phyloP scores from a whole-genome alignment of 2,797 vertebrate genomes.

The Clarias platycephalus region DNA sequence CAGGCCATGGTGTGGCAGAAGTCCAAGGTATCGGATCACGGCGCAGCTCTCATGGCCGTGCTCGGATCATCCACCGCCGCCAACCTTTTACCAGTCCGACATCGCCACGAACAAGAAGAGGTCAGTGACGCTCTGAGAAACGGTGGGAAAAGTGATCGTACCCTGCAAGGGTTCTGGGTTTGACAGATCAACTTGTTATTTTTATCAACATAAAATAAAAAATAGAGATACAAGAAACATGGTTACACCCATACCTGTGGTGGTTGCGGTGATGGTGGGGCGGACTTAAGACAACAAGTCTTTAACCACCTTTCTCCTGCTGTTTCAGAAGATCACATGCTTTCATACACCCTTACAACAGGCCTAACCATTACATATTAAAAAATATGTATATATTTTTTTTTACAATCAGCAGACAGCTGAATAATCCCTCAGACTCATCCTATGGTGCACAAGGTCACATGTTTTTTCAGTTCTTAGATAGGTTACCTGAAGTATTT shows the following conservation, averaged over 20 bases:
- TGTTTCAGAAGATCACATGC: neutral
- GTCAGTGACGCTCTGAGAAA: slow-evolving; percentile 72
- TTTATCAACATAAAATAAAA: neutral
- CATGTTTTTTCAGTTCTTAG: neutral
- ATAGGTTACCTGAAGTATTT: neutral
- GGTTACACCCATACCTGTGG: neutral
- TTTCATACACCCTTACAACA: neutral
- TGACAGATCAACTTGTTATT: slow-evolving; percentile 30
- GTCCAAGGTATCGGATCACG: slow-evolving; percentile 83
- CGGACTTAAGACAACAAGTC: neutral
- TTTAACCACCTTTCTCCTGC: neutral
- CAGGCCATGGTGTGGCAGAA: slow-evolving; percentile 96
- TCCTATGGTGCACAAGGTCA: too few relatives aligned
- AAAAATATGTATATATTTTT: neutral
- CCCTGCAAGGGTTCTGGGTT: slow-evolving; percentile 36
- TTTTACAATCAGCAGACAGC: neutral
- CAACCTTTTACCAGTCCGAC: slow-evolving; percentile 84
- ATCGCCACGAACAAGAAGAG: slow-evolving; percentile 83
- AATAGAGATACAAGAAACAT: neutral
- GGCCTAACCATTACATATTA: neutral
- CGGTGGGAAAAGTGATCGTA: slow-evolving; percentile 32
- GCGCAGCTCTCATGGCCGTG: slow-evolving; percentile 86
- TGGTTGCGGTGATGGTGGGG: neutral
- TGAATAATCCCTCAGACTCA: neutral
- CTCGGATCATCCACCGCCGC: slow-evolving; percentile 81